A percentile compares a stretch with the other conserved stretches of the same genome.
phyloP scores from a whole-genome alignment of 2,113 vertebrate species.

The Euleptes europaea region DNA sequence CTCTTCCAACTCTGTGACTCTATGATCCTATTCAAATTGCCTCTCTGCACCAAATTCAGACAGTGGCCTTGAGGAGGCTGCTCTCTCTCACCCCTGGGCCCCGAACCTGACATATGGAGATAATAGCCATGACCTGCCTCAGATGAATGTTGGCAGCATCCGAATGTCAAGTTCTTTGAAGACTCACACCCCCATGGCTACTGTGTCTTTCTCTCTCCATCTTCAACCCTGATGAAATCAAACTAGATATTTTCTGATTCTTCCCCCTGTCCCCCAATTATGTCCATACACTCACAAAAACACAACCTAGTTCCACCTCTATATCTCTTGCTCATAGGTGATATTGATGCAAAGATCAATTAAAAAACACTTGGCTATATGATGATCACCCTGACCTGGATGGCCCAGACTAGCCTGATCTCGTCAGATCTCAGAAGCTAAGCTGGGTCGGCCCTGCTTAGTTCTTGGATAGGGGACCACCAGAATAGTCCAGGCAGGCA shows the following conservation, averaged over 20 bases:
- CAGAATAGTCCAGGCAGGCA: too few relatives aligned
- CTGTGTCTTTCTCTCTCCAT: too few relatives aligned
- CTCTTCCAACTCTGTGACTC: too few relatives aligned
- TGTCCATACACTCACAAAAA: conserved; percentile 38
- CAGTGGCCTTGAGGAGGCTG: background rate
- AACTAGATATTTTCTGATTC: conserved; percentile 43
- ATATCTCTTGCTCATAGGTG: background rate
- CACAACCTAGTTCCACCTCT: background rate
- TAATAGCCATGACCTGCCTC: background rate
- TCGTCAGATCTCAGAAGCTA: too few relatives aligned
- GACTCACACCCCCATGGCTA: background rate
- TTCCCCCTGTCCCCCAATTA: conserved; percentile 53
- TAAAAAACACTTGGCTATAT: too few relatives aligned
- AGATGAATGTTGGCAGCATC: background rate
- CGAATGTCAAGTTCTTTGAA: background rate
- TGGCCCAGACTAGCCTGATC: too few relatives aligned
- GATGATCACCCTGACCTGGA: too few relatives aligned
- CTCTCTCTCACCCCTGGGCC: background rate
- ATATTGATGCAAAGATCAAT: background rate
- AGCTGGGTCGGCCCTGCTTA: too few relatives aligned
- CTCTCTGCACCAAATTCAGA: background rate
- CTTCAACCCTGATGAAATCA: conserved; percentile 44
- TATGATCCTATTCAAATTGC: background rate
- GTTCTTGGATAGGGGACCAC: too few relatives aligned
- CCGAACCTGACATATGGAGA: background rate